phyloP scores from a whole-genome alignment of 2,888 invertebrate species.

The Psylliodes chrysocephalus region DNA sequence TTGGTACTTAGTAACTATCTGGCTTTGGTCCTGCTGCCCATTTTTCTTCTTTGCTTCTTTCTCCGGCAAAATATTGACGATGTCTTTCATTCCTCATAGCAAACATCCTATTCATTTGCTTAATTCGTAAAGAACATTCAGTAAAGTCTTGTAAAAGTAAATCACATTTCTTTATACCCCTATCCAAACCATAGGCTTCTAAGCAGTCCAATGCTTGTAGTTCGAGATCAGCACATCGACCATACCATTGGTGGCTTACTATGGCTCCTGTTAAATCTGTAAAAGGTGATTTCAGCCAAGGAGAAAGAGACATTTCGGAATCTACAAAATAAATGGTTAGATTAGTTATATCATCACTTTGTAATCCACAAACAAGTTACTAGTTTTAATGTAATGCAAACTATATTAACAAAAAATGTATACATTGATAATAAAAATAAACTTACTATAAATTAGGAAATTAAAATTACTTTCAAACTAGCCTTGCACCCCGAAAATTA shows the following conservation, averaged over 20 bases:
- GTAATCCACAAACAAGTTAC: no score
- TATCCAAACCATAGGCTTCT: slow-evolving; percentile 82
- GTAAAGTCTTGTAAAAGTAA: slow-evolving; percentile 73
- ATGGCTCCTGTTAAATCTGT: slow-evolving; percentile 77
- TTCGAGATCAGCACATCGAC: slow-evolving; percentile 75
- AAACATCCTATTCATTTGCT: slow-evolving; percentile 71
- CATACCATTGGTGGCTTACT: slow-evolving; percentile 73
- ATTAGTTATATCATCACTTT: slow-evolving; percentile 42
- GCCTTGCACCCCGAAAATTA: no score
- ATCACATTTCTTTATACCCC: slow-evolving; percentile 72
- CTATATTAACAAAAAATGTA: no score
- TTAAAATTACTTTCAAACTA: no score
- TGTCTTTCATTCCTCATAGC: slow-evolving; percentile 73
- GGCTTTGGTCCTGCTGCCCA: slow-evolving; percentile 68
- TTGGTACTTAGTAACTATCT: slow-evolving; percentile 68
- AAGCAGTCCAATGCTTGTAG: slow-evolving; percentile 79
- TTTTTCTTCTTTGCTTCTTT: slow-evolving; percentile 67
- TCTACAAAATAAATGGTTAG: neutral
- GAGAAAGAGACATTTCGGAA: slow-evolving; percentile 53
- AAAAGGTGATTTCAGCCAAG: slow-evolving; percentile 75
- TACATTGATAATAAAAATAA: no score
- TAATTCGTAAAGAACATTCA: slow-evolving; percentile 73
- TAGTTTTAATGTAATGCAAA: no score
- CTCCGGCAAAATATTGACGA: slow-evolving; percentile 70
- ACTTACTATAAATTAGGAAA: no score